A percentile compares a stretch with the other conserved stretches of the same genome.
phyloP scores from a whole-genome alignment of 2,888 invertebrate species.

The Lamellibrachia satsuma region DNA sequence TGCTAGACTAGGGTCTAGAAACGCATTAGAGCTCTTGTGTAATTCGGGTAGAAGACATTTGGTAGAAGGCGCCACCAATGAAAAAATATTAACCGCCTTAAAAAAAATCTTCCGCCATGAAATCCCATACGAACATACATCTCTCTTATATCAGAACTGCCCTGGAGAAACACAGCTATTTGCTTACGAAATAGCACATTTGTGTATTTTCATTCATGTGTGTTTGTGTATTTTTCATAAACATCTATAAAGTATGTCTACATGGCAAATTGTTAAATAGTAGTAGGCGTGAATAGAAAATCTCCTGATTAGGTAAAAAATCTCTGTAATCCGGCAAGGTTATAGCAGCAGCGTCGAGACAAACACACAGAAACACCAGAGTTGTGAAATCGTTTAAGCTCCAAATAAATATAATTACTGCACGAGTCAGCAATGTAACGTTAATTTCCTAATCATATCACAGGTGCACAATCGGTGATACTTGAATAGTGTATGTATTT shows the following conservation, averaged over 20 bases:
- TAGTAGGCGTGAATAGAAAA: not conserved
- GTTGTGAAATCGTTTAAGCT: not conserved
- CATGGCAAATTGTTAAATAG: not conserved
- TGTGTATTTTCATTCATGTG: no score
- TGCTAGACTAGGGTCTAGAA: no score
- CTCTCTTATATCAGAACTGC: not conserved
- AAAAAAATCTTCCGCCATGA: not conserved
- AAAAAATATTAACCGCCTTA: no score
- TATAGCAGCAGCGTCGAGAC: slow-evolving; percentile 34
- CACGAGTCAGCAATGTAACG: not conserved
- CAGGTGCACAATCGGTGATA: slow-evolving; percentile 19
- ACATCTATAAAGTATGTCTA: not conserved
- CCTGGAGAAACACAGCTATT: not conserved
- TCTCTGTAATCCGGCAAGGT: slow-evolving; percentile 24
- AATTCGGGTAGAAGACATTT: no score
- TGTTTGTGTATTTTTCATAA: not conserved
- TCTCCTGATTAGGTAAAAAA: not conserved
- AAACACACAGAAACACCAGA: not conserved
- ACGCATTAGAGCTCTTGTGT: no score
- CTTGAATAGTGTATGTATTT: not conserved
- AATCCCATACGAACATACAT: not conserved
- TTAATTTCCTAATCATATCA: not conserved
- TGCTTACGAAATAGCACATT: not conserved
- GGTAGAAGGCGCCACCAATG: no score
- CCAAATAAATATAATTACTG: not conserved